Evolutionary conservation across 2,113 vertebrate genomes (phyloP).

Genomic region (Odontophorus gujanensis): DNA sequence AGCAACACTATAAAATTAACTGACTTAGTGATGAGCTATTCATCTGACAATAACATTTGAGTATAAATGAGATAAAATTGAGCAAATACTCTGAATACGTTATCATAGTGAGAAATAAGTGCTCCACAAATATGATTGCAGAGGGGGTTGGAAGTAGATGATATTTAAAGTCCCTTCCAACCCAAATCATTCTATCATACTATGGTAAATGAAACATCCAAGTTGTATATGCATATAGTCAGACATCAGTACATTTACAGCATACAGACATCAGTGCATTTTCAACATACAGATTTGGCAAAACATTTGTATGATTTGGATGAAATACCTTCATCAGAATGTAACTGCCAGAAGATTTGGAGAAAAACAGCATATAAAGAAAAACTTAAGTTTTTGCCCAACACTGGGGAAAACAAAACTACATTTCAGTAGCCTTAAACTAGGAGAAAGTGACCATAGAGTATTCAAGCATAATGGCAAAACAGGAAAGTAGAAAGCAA

Average conservation of each 20-base stretch:
- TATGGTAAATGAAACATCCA: neutral
- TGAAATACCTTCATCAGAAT: neutral
- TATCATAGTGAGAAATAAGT: neutral
- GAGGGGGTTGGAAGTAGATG: neutral
- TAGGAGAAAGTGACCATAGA: neutral
- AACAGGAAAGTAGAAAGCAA: accelerated
- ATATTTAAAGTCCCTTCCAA: neutral
- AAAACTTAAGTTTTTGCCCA: neutral
- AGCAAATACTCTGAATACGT: neutral
- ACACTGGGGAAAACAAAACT: neutral
- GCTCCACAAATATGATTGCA: neutral
- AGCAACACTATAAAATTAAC: neutral
- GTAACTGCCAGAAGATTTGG: neutral
- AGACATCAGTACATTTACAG: neutral
- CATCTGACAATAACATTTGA: neutral
- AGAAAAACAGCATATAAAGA: neutral
- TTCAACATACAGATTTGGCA: neutral
- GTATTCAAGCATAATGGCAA: neutral
- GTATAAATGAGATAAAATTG: neutral
- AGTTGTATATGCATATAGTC: neutral
- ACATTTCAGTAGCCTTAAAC: neutral
- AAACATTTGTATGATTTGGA: neutral
- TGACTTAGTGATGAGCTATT: neutral
- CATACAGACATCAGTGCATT: neutral
- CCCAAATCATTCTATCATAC: neutral